These are phyloP conservation scores for Puffinus mauretanicus DNA, from an alignment of 2,113 vertebrate genomes.

Conservation along the genomic window DNA sequence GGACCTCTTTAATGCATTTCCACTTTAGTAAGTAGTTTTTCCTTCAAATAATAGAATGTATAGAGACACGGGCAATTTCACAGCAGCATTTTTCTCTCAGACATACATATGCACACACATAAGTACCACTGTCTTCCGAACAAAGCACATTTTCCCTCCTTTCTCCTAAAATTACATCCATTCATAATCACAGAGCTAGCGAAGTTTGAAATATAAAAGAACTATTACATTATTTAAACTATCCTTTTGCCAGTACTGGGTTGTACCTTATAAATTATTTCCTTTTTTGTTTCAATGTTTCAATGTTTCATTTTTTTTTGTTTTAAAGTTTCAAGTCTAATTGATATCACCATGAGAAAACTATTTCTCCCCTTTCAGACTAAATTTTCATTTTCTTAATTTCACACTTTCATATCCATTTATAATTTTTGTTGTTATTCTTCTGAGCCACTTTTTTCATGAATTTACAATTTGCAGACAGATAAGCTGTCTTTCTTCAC, in stretches of 20 bases:
- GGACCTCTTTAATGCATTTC: not conserved
- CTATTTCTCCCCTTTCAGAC: not conserved
- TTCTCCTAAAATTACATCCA: conserved; percentile 28
- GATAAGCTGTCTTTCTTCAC: not conserved
- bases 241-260: not conserved
- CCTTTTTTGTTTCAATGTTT: not conserved
- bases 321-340: not conserved
- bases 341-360: not conserved
- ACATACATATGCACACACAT: not conserved
- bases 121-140: not conserved
- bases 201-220: not conserved
- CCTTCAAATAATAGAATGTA: not conserved
- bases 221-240: conserved; percentile 22
- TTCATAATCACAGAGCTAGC: not conserved
- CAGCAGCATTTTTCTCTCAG: not conserved
- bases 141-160: not conserved
- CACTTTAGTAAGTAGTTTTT: not conserved
- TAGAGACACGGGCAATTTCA: not conserved
- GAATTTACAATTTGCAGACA: not conserved
- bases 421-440: not conserved
- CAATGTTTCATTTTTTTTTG: not conserved
- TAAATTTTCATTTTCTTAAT: not conserved
- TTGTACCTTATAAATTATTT: not conserved
- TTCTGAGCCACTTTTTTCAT: not conserved
- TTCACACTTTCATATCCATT: not conserved